These are phyloP conservation scores for Asbolus verrucosus DNA, from an alignment of 1,140 invertebrate genomes.

Conservation along the genomic window DNA sequence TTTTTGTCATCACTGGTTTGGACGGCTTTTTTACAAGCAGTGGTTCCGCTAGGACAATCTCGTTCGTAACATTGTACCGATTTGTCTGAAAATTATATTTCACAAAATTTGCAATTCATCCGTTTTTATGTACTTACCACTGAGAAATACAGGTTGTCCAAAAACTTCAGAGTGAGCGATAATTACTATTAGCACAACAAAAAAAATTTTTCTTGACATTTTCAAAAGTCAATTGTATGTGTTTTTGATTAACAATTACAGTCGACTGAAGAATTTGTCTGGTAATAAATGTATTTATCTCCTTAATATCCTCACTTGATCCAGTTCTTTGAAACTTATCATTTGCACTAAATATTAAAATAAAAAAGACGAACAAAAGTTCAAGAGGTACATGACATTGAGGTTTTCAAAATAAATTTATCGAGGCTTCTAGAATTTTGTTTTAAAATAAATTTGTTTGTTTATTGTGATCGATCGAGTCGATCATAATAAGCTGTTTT, in stretches of 20 bases:
- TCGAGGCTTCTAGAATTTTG: conserved; percentile 17
- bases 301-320: too few species aligned
- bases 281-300: not conserved
- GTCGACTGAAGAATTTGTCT: not conserved
- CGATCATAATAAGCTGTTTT: not conserved
- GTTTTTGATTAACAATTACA: not conserved
- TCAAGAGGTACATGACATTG: conserved; percentile 1
- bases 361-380: conserved; percentile 2
- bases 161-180: not conserved
- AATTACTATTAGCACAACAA: not conserved
- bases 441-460: not conserved
- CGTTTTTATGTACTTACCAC: conserved; percentile 2
- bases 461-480: not conserved
- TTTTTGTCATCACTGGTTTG: conserved; percentile 49
- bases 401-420: conserved; percentile 3
- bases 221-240: not conserved
- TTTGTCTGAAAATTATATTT: conserved; percentile 3
- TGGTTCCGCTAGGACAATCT: conserved; percentile 49
- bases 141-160: not conserved
- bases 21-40: conserved; percentile 51
- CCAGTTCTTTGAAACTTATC: conserved; percentile 7
- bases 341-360: not conserved
- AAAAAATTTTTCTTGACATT: conserved; percentile 29
- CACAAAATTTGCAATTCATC: too few species aligned
- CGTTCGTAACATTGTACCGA: conserved; percentile 48